Evolutionary conservation across 2,888 invertebrate genomes (phyloP).

Genomic region (Tiphia femorata): DNA sequence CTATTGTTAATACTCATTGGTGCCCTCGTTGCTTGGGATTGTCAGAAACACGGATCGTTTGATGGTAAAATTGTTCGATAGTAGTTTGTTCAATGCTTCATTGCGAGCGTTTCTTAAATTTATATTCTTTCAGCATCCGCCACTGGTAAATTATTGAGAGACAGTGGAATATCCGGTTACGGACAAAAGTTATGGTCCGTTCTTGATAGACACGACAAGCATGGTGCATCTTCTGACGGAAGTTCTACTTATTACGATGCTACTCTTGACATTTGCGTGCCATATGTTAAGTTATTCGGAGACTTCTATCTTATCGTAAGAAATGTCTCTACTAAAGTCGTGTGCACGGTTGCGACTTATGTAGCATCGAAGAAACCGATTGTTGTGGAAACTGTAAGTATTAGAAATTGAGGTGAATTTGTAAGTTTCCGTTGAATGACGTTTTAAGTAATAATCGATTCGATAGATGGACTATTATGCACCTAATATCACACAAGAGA

Average conservation of each 20-base stretch:
- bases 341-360: conserved; percentile 71
- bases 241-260: conserved; percentile 78
- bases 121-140: conserved; percentile 72
- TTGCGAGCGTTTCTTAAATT: conserved; percentile 6
- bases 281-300: conserved; percentile 74
- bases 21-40: conserved; percentile 76
- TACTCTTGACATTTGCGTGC: conserved; percentile 72
- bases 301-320: conserved; percentile 73
- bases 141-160: conserved; percentile 76
- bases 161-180: conserved; percentile 76
- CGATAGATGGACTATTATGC: conserved; percentile 78
- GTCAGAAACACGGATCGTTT: conserved; percentile 77
- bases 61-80: conserved; percentile 73
- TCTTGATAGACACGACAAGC: too few species aligned
- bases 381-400: conserved; percentile 72
- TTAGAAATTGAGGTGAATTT: background rate
- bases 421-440: too few species aligned
- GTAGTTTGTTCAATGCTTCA: too few species aligned
- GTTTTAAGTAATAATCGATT: too few species aligned
- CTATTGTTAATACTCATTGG: conserved; percentile 74
- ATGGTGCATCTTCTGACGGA: conserved; percentile 77
- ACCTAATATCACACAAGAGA: conserved; percentile 78
- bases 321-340: conserved; percentile 71
- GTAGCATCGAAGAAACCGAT: conserved; percentile 72
- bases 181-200: conserved; percentile 76